phyloP scores from a whole-genome alignment of 2,113 vertebrate species.

The Oreochromis niloticus region DNA sequence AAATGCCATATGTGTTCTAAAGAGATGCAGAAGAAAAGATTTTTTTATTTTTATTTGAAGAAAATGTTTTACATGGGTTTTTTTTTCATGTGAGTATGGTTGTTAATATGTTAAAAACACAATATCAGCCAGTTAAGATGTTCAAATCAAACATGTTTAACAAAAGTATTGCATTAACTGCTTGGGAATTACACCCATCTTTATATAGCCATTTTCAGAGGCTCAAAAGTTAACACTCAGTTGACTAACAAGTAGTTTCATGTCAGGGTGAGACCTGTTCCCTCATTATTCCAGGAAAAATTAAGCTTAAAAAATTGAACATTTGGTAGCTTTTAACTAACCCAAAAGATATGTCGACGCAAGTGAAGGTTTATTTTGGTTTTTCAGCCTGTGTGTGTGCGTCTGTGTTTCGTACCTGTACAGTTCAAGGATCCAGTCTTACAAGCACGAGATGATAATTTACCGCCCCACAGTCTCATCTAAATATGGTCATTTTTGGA shows the following conservation, averaged over 20 bases:
- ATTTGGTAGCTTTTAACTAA: neutral
- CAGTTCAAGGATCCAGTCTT: neutral
- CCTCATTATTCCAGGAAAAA: neutral
- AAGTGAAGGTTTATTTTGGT: neutral
- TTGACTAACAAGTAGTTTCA: neutral
- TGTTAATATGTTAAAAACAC: neutral
- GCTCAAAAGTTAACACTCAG: neutral
- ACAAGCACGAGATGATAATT: neutral
- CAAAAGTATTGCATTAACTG: neutral
- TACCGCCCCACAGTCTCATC: neutral
- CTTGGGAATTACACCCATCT: neutral
- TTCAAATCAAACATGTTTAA: neutral
- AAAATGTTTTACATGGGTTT: fast-evolving
- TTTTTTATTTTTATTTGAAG: neutral
- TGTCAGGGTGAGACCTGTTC: neutral
- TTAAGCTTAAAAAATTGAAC: neutral
- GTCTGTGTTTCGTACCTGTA: neutral
- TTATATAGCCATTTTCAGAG: neutral
- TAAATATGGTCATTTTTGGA: neutral
- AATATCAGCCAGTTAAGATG: neutral
- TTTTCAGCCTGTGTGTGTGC: neutral
- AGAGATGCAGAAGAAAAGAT: neutral
- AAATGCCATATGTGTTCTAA: neutral
- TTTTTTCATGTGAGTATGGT: neutral
- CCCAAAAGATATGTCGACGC: neutral